Conservation (phyloP, 2,113 vertebrate species). For the Oceanodroma tethys region DNA sequence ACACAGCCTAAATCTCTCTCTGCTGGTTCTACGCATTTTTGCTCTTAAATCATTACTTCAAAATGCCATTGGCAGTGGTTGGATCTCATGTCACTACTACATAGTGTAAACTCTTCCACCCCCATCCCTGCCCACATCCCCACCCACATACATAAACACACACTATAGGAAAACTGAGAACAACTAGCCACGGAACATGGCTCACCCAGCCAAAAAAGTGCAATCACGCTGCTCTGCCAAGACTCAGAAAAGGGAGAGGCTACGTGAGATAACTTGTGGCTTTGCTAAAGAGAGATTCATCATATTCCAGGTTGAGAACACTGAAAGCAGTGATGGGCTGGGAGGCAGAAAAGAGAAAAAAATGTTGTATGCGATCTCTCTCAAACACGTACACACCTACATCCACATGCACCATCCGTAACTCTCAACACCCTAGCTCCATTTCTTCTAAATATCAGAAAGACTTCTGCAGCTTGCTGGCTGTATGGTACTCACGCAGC, state of each 20-base stretch:
- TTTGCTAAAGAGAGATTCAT: not conserved
- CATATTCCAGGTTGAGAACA: not conserved
- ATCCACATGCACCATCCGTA: not conserved
- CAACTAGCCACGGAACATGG: not conserved
- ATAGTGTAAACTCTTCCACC: not conserved
- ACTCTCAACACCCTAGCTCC: not conserved
- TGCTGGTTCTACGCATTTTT: not conserved
- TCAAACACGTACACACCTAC: not conserved
- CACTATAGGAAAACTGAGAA: not conserved
- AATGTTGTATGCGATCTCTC: not conserved
- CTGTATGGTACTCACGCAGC: fast-evolving
- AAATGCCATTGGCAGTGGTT: not conserved
- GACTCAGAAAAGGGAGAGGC: not conserved
- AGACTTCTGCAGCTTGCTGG: too few relatives aligned
- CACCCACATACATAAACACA: not conserved
- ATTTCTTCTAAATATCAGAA: too few relatives aligned
- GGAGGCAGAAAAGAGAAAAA: not conserved
- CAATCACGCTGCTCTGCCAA: not conserved
- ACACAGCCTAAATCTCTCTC: not conserved
- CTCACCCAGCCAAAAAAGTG: not conserved
- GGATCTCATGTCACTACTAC: not conserved
- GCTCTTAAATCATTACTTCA: not conserved
- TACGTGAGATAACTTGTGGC: not conserved
- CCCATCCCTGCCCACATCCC: not conserved
- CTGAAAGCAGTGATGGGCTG: not conserved